Base-by-base conservation (phyloP, 2,113 vertebrate genomes). In the Thomomys bottae region DNA sequence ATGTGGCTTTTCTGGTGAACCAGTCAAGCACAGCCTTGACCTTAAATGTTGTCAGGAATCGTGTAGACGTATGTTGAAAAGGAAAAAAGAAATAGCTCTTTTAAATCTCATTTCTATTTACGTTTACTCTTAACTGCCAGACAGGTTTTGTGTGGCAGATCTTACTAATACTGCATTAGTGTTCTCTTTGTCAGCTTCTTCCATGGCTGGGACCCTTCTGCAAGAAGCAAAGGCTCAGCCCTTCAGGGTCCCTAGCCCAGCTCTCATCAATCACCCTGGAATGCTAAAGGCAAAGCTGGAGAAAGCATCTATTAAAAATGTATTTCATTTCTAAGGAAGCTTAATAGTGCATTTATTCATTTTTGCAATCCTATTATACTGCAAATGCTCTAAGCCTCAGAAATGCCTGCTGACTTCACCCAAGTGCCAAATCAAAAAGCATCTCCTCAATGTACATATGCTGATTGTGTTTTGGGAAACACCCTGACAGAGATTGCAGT, bases 51-150 rank as follows among this genome's bases (percentile, higher is more conserved):
- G 4, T 42, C 68, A 34, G n/a, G 4, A 10, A n/a, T 26, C 32
- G 8, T 30, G 7, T 49, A 79, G 32, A 67, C 5, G 26, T 84
- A 9, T 68, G 23, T 84, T 40, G 87, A 94, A 86, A 84, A 95
- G 71, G 32, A 68, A 93, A 92, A 93, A 70, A 96, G 20, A 84
- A 84, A 84, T 42, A 75, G 76, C 81, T 40, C 21, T 30, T 30
- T 95, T 24, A 17, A 54, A 17, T 42, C 30, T 84, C 96, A 96
- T 88, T 95, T 95, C 66, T 84, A 66, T 76, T 97, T 90, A 10
- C 28, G 18, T 57, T 95, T 94, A 94, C 61, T 95, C 63, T 84
- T 97, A 92, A 54, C 91, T 93, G 66, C 75, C 91, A 76, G 71
- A 45, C 94, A 95, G 94, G 93, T 40, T 76, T 40, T 54, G 32